phyloP scores from a whole-genome alignment of 2,113 vertebrate species.

The Myodes glareolus region DNA sequence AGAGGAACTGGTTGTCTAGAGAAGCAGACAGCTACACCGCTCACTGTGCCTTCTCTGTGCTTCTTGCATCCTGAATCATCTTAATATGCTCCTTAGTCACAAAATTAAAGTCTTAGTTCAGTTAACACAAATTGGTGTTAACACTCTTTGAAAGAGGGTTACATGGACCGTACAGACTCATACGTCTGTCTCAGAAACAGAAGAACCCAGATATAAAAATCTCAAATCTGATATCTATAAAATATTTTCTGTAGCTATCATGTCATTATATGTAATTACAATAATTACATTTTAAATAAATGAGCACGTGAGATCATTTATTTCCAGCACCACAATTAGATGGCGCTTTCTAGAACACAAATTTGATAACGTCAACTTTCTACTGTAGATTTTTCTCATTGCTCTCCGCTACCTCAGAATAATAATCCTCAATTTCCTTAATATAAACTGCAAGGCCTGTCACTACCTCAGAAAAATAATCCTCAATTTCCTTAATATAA shows the following conservation, averaged over 20 bases:
- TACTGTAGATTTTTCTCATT: not conserved
- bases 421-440: not conserved
- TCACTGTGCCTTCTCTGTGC: not conserved
- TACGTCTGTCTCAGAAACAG: not conserved
- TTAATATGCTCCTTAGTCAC: not conserved
- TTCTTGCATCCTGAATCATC: conserved; percentile 1
- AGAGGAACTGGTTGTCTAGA: not conserved
- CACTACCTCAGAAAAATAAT: not conserved
- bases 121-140: not conserved
- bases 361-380: not conserved
- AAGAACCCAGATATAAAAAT: not conserved
- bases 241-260: conserved; percentile 13
- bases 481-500: not conserved
- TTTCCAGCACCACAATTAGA: not conserved
- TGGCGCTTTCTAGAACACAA: conserved; percentile 35
- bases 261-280: not conserved
- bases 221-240: not conserved
- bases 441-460: not conserved
- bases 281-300: conserved; percentile 58
- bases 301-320: not conserved
- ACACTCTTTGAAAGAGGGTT: not conserved
- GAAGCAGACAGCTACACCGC: not conserved
- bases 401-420: not conserved
- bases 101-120: conserved; percentile 16
- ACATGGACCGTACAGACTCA: not conserved